Evolutionary conservation across 2,888 invertebrate genomes (phyloP).

Genomic region (Dascillus cervinus): DNA sequence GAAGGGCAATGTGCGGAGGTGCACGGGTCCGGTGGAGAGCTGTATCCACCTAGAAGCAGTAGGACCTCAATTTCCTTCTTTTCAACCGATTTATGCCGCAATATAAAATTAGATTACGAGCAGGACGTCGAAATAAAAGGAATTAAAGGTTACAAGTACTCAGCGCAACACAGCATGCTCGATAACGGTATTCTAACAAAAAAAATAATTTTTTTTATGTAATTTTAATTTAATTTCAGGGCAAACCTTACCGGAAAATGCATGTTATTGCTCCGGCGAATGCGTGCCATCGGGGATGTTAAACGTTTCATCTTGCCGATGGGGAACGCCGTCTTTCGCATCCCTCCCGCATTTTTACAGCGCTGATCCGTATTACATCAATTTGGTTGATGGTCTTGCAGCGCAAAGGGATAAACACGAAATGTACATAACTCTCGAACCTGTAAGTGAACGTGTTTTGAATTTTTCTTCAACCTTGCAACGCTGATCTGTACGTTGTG

Average conservation of each 20-base stretch:
- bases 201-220: background rate
- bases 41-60: constrained; percentile 60
- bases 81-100: constrained; percentile 69
- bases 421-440: constrained; percentile 64
- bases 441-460: no score
- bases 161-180: constrained; percentile 55
- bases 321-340: constrained; percentile 69
- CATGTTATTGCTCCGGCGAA: constrained; percentile 63
- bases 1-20: constrained; percentile 52
- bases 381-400: constrained; percentile 55
- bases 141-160: constrained; percentile 59
- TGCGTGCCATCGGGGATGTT: constrained; percentile 63
- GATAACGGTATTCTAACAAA: constrained; percentile 52
- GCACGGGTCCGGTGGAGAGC: constrained; percentile 72
- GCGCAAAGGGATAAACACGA: constrained; percentile 61
- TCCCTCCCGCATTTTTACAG: constrained; percentile 74
- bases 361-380: constrained; percentile 57
- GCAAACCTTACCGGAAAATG: constrained; percentile 47
- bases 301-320: constrained; percentile 65
- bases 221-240: constrained; percentile 38
- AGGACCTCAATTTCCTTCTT: constrained; percentile 56
- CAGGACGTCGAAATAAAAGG: constrained; percentile 51
- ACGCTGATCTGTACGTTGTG: no score
- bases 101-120: constrained; percentile 54
- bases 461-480: no score